Percentiles rank a stretch among this genome's conserved stretches.
These are phyloP conservation scores for Eciton burchellii DNA, from an alignment of 1,140 invertebrate species.

Conservation along the genomic window DNA sequence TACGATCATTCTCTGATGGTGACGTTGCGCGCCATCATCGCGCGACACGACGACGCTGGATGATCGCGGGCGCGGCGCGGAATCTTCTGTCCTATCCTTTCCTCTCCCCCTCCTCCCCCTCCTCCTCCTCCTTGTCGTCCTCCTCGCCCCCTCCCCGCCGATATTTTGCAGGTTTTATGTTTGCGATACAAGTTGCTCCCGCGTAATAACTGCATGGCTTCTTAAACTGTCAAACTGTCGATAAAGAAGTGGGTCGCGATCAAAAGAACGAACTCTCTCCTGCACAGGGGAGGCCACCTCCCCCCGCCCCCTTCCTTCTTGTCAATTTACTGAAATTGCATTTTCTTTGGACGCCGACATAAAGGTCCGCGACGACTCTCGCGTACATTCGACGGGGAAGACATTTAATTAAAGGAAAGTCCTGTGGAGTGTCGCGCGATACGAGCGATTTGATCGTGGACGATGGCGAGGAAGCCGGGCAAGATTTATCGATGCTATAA, in stretches of 20 bases:
- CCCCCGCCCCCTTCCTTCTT: no score
- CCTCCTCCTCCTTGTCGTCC: no score
- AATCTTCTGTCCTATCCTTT: background rate
- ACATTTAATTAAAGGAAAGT: constrained; percentile 40
- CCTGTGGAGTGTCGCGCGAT: background rate
- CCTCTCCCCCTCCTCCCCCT: no score
- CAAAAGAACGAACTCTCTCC: constrained; percentile 57
- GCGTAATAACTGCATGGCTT: constrained; percentile 49
- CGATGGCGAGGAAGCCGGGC: background rate
- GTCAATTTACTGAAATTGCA: constrained; percentile 59
- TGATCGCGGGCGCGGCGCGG: background rate
- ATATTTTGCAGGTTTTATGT: constrained; percentile 22
- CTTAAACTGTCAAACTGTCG: constrained; percentile 62
- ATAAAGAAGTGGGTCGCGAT: constrained; percentile 55
- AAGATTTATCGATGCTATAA: no score
- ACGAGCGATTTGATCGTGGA: background rate
- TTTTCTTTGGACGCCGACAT: constrained; percentile 48
- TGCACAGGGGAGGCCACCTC: no score
- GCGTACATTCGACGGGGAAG: background rate
- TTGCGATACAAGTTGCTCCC: constrained; percentile 23
- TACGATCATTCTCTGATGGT: background rate
- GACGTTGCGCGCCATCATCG: background rate
- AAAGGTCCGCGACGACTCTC: constrained; percentile 26
- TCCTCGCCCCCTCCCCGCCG: background rate
- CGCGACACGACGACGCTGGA: background rate